Evolutionary conservation across 1,140 invertebrate genomes (phyloP).

Genomic region (Orchestia grillus): DNA sequence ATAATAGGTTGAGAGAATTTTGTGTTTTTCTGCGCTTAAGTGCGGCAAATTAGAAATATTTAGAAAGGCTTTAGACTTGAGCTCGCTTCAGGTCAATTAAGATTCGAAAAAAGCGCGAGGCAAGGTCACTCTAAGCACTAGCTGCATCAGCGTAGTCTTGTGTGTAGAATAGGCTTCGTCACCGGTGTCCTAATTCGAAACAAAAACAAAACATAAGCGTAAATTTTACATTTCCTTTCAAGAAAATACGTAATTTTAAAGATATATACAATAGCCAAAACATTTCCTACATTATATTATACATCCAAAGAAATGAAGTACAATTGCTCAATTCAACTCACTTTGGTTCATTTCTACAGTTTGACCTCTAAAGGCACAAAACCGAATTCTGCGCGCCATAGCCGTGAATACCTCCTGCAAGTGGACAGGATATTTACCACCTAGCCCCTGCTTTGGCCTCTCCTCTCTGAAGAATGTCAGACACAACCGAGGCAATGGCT

Average conservation of each 20-base stretch:
- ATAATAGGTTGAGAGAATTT: not conserved
- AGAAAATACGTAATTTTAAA: too few relatives aligned
- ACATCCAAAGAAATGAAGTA: too few relatives aligned
- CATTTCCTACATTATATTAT: too few relatives aligned
- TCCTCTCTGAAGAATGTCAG: not conserved
- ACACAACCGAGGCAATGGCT: not conserved
- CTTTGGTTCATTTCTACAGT: not conserved
- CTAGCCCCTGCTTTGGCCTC: too few relatives aligned
- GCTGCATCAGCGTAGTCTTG: too few relatives aligned
- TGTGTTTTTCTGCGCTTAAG: not conserved
- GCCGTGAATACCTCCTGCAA: not conserved
- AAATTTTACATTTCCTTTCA: too few relatives aligned
- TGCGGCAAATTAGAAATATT: not conserved
- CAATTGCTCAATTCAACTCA: not conserved
- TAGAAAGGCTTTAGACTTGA: not conserved
- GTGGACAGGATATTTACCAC: not conserved
- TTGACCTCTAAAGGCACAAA: not conserved
- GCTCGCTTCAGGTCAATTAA: not conserved
- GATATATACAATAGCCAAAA: too few relatives aligned
- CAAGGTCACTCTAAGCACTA: too few relatives aligned
- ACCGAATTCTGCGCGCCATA: not conserved
- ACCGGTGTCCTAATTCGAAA: too few relatives aligned
- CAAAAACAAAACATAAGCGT: too few relatives aligned
- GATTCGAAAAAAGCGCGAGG: not conserved
- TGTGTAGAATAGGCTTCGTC: too few relatives aligned